phyloP scores from a whole-genome alignment of 2,888 invertebrate genomes.

The Cecidostiba fungosa region DNA sequence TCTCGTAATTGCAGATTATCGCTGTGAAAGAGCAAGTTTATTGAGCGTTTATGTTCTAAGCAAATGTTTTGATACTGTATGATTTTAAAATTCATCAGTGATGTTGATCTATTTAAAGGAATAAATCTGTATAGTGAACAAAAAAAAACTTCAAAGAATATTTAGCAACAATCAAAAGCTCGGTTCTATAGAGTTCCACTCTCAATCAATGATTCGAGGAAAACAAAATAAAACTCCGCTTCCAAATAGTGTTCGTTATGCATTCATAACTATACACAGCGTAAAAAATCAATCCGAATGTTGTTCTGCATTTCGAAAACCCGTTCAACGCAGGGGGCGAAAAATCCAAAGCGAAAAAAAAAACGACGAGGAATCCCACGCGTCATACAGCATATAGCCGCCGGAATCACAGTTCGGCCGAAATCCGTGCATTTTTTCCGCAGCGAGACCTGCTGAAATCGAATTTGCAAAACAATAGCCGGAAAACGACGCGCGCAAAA shows the following conservation, averaged over 20 bases:
- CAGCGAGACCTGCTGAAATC: not conserved
- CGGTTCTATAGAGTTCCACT: not conserved
- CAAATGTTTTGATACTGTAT: not conserved
- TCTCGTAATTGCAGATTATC: not conserved
- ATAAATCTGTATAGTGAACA: no score
- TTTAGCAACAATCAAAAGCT: not conserved
- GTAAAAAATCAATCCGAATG: slow-evolving; percentile 13
- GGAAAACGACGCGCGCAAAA: slow-evolving; percentile 48
- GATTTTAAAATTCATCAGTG: no score
- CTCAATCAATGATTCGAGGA: not conserved
- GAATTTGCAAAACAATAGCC: slow-evolving; percentile 59
- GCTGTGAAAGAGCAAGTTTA: not conserved
- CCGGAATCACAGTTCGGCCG: not conserved
- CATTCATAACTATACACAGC: slow-evolving; percentile 29
- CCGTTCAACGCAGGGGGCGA: not conserved
- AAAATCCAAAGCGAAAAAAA: not conserved
- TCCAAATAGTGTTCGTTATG: slow-evolving; percentile 18
- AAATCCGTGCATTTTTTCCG: not conserved
- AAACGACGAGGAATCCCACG: not conserved
- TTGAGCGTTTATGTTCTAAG: not conserved
- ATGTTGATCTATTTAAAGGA: no score
- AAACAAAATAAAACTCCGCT: slow-evolving; percentile 6
- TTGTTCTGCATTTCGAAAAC: slow-evolving; percentile 13
- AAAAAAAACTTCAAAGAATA: not conserved
- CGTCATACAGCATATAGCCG: not conserved